A percentile compares a stretch with the other conserved stretches of the same genome.
Conservation (phyloP, 2,113 vertebrate species). For the Gallinago jamesoni region DNA sequence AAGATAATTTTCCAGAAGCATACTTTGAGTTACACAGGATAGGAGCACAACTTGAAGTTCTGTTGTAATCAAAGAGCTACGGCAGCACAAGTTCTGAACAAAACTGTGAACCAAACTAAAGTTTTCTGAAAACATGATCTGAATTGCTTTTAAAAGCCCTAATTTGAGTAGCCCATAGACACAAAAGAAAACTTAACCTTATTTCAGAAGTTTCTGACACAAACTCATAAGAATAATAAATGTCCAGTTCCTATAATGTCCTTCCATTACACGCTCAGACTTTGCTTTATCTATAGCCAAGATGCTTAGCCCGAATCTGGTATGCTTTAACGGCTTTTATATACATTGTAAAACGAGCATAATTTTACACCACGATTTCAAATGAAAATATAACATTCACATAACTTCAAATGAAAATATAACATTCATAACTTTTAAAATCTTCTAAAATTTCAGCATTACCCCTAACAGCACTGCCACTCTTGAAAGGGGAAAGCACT, state of each 20-base stretch:
- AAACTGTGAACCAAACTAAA: not conserved
- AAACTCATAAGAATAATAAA: not conserved
- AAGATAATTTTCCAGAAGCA: not conserved
- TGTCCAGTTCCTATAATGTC: accelerated
- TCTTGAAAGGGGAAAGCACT: not conserved
- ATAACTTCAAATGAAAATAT: not conserved
- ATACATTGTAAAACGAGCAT: not conserved
- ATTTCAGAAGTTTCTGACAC: not conserved
- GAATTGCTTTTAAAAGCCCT: not conserved
- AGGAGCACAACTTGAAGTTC: not conserved
- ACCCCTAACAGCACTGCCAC: accelerated
- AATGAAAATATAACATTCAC: accelerated
- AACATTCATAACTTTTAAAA: not conserved
- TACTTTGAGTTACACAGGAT: not conserved
- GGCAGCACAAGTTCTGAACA: not conserved
- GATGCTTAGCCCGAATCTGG: accelerated
- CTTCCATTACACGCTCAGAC: not conserved
- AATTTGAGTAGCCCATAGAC: not conserved
- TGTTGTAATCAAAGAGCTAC: not conserved
- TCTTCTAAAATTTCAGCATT: not conserved
- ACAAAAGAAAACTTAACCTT: not conserved
- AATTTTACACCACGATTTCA: not conserved
- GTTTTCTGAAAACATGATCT: accelerated
- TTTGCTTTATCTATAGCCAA: not conserved
- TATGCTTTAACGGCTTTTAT: not conserved